A percentile compares a stretch with the other conserved stretches of the same genome.
Conservation (phyloP, 2,797 vertebrate species). For the Chelidonichthys spinosus region DNA sequence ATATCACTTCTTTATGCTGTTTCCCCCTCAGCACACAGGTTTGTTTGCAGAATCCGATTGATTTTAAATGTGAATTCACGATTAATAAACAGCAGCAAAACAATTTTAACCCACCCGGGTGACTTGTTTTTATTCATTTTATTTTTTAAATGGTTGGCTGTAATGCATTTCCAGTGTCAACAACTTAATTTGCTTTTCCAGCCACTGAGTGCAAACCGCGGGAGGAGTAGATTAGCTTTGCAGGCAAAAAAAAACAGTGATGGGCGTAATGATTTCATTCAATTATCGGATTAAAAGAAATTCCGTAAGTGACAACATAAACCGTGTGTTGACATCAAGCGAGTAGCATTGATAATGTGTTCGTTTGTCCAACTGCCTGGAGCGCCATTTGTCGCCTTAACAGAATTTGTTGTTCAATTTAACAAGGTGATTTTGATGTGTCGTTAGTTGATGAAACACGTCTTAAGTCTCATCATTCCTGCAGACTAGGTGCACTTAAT, state of each 20-base stretch:
- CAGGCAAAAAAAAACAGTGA: conserved; percentile 30
- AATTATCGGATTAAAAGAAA: conserved; percentile 50
- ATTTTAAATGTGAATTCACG: conserved; percentile 70
- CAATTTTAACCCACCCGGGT: conserved; percentile 64
- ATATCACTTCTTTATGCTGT: conserved; percentile 60
- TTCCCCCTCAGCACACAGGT: conserved; percentile 63
- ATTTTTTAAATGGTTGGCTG: conserved; percentile 50
- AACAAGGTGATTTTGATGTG: conserved; percentile 57
- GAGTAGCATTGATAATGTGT: conserved; percentile 23
- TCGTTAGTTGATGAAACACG: conserved; percentile 39
- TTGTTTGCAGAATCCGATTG: conserved; percentile 68
- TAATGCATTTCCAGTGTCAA: conserved; percentile 73
- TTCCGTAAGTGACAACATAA: conserved; percentile 36
- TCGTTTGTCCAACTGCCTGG: conserved; percentile 42
- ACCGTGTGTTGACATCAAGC: conserved; percentile 37
- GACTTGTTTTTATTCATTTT: conserved; percentile 33
- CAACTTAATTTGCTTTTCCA: conserved; percentile 68
- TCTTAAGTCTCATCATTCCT: conserved; percentile 61
- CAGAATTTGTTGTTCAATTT: conserved; percentile 55
- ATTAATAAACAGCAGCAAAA: conserved; percentile 72
- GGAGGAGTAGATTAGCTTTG: conserved; percentile 53
- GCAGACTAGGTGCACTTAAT: conserved; percentile 51
- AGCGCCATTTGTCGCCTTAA: conserved; percentile 50
- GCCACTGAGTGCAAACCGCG: conserved; percentile 35
- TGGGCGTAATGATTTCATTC: conserved; percentile 48